Conservation (phyloP, 2,113 vertebrate species). For the Gopherus flavomarginatus region DNA sequence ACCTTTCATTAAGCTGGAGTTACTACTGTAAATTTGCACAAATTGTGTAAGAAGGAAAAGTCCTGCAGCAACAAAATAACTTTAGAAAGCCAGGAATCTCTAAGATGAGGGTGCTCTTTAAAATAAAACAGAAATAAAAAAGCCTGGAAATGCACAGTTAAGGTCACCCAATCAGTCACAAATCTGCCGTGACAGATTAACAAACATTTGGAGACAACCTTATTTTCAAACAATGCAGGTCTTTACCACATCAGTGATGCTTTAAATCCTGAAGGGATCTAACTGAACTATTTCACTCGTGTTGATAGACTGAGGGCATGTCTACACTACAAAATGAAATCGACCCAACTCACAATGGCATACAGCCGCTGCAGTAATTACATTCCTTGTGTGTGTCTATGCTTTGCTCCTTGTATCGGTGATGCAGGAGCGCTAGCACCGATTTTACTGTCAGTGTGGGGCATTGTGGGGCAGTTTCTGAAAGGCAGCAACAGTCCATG, state of each 20-base stretch:
- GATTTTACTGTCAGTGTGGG: neutral
- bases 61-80: neutral
- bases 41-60: neutral
- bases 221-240: neutral
- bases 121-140: neutral
- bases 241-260: fast-evolving
- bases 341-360: too few species aligned
- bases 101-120: neutral
- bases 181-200: neutral
- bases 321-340: neutral
- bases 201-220: neutral
- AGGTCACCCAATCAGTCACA: neutral
- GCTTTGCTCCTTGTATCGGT: neutral
- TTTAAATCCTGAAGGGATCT: neutral
- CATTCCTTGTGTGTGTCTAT: neutral
- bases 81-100: neutral
- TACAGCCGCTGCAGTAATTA: neutral
- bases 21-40: neutral
- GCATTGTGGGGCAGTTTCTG: neutral
- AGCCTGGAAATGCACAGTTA: neutral
- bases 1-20: neutral
- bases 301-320: neutral
- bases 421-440: too few species aligned
- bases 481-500: neutral
- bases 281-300: neutral